Conservation (phyloP, 2,888 invertebrate genomes). For the Drosophila anomalipes region DNA sequence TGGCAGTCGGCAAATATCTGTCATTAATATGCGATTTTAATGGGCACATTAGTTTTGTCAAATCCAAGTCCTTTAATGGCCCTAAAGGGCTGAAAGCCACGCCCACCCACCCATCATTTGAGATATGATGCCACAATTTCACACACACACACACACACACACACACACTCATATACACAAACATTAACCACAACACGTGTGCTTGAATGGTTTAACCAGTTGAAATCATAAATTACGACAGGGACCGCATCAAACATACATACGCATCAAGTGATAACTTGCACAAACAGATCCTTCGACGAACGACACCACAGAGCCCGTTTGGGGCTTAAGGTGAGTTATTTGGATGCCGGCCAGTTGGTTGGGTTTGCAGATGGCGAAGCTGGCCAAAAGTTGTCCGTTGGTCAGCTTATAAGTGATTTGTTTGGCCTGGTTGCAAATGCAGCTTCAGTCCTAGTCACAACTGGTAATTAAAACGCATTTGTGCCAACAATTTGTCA, state of each 20-base stretch:
- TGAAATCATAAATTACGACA: slow-evolving; percentile 70
- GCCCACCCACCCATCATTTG: slow-evolving; percentile 20
- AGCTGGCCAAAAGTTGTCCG: slow-evolving; percentile 50
- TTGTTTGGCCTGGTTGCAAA: slow-evolving; percentile 25
- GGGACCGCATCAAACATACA: slow-evolving; percentile 44
- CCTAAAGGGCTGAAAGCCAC: slow-evolving; percentile 58
- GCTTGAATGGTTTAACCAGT: slow-evolving; percentile 22
- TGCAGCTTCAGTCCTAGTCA: background rate
- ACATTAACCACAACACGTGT: slow-evolving; percentile 20
- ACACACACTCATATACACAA: background rate
- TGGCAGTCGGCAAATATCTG: slow-evolving; percentile 52
- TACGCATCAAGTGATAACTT: slow-evolving; percentile 13
- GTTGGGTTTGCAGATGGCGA: slow-evolving; percentile 31
- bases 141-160: background rate
- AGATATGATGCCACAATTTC: slow-evolving; percentile 25
- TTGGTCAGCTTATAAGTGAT: slow-evolving; percentile 57
- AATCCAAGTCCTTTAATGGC: slow-evolving; percentile 67
- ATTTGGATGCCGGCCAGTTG: slow-evolving; percentile 64
- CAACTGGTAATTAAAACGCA: slow-evolving; percentile 57
- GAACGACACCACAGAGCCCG: slow-evolving; percentile 35
- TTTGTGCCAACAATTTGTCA: slow-evolving; percentile 29
- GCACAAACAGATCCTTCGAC: slow-evolving; percentile 51
- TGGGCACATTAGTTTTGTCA: slow-evolving; percentile 69
- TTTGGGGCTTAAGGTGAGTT: slow-evolving; percentile 67
- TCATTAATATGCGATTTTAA: slow-evolving; percentile 75